Percentiles rank a stretch among this genome's conserved stretches.
phyloP scores from a whole-genome alignment of 2,797 vertebrate genomes.

The Glyptemys insculpta region DNA sequence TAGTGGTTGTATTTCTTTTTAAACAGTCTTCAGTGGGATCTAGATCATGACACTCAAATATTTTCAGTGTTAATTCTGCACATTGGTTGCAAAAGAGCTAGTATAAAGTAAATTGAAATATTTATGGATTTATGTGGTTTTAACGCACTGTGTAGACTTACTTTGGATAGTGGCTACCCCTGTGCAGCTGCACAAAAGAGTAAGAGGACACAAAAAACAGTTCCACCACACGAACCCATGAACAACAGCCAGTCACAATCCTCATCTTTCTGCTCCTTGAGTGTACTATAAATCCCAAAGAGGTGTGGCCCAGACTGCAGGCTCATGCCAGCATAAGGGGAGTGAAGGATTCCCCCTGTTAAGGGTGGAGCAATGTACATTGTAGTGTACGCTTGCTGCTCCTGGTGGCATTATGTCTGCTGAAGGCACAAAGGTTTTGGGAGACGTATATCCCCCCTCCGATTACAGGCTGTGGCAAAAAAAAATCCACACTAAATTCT shows the following conservation, averaged over 20 bases:
- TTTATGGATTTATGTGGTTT: not conserved
- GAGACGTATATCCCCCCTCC: not conserved
- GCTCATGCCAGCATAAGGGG: not conserved
- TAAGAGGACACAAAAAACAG: fast-evolving
- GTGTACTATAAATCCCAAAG: not conserved
- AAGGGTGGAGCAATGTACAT: not conserved
- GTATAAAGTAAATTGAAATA: not conserved
- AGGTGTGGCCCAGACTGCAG: not conserved
- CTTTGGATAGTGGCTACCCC: not conserved
- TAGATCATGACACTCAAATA: conserved; percentile 4
- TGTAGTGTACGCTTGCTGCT: not conserved
- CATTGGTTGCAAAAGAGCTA: not conserved
- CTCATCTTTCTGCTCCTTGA: not conserved
- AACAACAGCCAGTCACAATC: not conserved
- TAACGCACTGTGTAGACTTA: not conserved
- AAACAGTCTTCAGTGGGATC: conserved; percentile 12
- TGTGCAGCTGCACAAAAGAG: not conserved
- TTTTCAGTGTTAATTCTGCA: conserved; percentile 14
- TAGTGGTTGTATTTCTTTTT: conserved; percentile 56
- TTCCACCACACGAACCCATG: not conserved
- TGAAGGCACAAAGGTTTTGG: not conserved
- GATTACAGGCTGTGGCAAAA: not conserved
- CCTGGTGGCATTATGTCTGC: fast-evolving
- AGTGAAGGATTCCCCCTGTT: fast-evolving
- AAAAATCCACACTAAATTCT: not conserved